Evolutionary conservation across 2,113 vertebrate species (phyloP), one percentile per base, ranked within the genome.

Genomic region (Noturus placidus): DNA sequence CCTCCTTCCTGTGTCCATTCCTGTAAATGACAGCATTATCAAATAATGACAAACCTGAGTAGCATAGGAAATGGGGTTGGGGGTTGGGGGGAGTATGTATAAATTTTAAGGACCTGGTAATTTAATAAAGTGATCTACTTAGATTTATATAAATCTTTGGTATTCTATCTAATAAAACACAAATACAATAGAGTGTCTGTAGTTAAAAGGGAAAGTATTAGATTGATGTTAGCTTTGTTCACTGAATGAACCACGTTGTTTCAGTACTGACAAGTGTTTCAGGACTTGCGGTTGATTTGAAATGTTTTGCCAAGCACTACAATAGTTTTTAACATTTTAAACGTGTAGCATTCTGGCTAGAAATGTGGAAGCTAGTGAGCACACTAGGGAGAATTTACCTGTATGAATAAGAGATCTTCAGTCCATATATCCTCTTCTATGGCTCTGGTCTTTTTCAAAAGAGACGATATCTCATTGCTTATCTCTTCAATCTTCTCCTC

Each of bases 401-500:
- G 54, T 65, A 89, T 1, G 46, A 87, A 81, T 50, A 38, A 42
- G 17, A 63, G 0, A 33, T 82, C 82, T 25, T 81, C 83, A n/a
- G 54, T 69, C 50, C 69, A 79, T 27, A 89, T 76, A 8, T 72
- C 33, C 11, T 89, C 77, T 63, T 87, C 42, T 33, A 30, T 67
- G n/a, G 25, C 17, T 50, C 78, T 81, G 65, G 84, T 89, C 2
- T 19, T 70, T 20, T 84, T 38, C 11, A n/a, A 79, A 42, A 87
- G 81, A 25, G 65, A 61, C 17, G 82, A 33, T 9, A 87, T 85
- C 10, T 57, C 33, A 5, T 13, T 67, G 76, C 30, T 81, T 9
- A 85, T 87, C 65, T 87, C 27, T 5, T 89, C 65, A 30, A 79
- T 35, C 11, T 46, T 87, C 56, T 81, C 22, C 22, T 84, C 83